These are phyloP conservation scores for Phanerotoma sp. DNA, from an alignment of 2,888 invertebrate species.

Conservation along the genomic window DNA sequence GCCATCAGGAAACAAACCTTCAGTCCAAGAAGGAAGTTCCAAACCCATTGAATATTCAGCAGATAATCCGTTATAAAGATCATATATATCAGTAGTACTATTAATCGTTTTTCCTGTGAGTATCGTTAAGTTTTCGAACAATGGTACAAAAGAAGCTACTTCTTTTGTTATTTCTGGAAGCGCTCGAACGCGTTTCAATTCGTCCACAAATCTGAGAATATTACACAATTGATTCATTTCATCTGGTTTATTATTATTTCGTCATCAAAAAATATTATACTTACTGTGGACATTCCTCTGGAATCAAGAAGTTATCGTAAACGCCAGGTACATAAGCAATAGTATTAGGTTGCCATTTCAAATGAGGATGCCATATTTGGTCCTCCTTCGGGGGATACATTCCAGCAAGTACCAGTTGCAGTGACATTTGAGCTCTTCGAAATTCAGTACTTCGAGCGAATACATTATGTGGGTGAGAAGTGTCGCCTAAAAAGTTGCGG, in stretches of 20 bases:
- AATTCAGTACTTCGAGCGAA: slow-evolving; percentile 65
- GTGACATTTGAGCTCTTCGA: slow-evolving; percentile 73
- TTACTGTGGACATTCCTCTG: slow-evolving; percentile 41
- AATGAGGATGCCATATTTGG: slow-evolving; percentile 61
- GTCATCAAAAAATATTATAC: slow-evolving; percentile 5
- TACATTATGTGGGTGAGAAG: slow-evolving; percentile 53
- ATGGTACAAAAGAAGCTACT: slow-evolving; percentile 27
- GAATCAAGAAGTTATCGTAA: slow-evolving; percentile 37
- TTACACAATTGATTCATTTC: too few species aligned
- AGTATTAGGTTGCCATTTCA: slow-evolving; percentile 67
- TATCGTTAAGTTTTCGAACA: slow-evolving; percentile 37
- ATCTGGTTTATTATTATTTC: not conserved
- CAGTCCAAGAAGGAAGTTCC: slow-evolving; percentile 62
- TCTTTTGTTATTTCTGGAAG: slow-evolving; percentile 26
- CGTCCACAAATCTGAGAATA: slow-evolving; percentile 36
- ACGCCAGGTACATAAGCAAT: slow-evolving; percentile 24
- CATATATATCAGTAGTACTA: slow-evolving; percentile 35
- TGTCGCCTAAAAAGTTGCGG: slow-evolving; percentile 54
- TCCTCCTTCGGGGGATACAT: slow-evolving; percentile 64
- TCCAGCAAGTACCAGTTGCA: slow-evolving; percentile 66
- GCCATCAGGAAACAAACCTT: slow-evolving; percentile 59
- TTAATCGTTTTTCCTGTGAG: slow-evolving; percentile 37
- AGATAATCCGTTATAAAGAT: slow-evolving; percentile 45
- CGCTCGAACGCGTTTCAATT: slow-evolving; percentile 33
- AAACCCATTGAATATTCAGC: slow-evolving; percentile 61